Conservation (phyloP, 2,888 invertebrate genomes). For the Drosophila yooni region DNA sequence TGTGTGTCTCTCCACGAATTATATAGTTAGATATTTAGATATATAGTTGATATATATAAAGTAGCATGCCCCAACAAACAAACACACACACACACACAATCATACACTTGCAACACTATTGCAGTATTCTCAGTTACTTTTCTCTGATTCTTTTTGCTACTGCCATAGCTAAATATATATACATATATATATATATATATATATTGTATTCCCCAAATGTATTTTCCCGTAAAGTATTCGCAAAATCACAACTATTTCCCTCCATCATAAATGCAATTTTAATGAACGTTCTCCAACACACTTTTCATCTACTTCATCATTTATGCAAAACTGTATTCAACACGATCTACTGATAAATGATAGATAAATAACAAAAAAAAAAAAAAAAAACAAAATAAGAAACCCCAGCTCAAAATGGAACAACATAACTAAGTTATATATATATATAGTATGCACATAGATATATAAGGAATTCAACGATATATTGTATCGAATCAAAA, state of each 20-base stretch:
- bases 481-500: conserved; percentile 48
- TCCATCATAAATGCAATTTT: conserved; percentile 30
- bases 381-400: conserved; percentile 6
- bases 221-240: conserved; percentile 60
- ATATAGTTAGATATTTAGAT: conserved; percentile 15
- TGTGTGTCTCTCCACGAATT: conserved; percentile 26
- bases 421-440: conserved; percentile 49
- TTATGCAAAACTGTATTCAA: conserved; percentile 28
- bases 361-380: conserved; percentile 14
- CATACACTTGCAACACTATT: conserved; percentile 55
- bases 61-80: conserved; percentile 18
- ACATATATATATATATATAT: conserved; percentile 26
- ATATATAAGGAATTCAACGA: conserved; percentile 28
- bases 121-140: conserved; percentile 68
- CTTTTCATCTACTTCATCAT: background rate
- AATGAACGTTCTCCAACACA: conserved; percentile 13
- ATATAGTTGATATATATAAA: conserved; percentile 22
- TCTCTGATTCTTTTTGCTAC: conserved; percentile 60
- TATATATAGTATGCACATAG: conserved; percentile 4
- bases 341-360: conserved; percentile 32
- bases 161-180: conserved; percentile 66
- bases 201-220: conserved; percentile 49
- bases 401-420: conserved; percentile 57
- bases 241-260: conserved; percentile 15
- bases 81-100: conserved; percentile 20